phyloP scores from a whole-genome alignment of 2,113 vertebrate genomes.

The Capreolus pygargus region DNA sequence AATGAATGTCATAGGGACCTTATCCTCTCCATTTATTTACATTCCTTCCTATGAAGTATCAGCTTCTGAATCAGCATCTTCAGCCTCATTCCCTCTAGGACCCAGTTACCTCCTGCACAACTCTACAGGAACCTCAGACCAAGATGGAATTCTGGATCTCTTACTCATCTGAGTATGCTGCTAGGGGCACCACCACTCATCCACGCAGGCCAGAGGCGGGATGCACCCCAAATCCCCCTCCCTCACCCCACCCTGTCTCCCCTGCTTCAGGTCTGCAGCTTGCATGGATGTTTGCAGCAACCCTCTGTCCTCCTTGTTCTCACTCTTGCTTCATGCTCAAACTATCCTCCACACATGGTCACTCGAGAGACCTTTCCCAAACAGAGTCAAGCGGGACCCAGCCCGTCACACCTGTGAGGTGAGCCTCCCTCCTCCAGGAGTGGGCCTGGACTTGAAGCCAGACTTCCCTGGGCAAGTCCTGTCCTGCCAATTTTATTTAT shows the following conservation, averaged over 20 bases:
- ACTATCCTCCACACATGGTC: neutral
- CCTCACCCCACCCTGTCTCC: accelerated
- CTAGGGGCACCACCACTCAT: neutral
- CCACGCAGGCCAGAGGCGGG: neutral
- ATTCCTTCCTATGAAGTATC: neutral
- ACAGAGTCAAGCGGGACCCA: neutral
- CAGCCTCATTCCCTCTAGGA: neutral
- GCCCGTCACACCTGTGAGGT: neutral
- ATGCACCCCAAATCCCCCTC: too few species aligned
- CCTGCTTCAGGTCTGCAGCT: neutral
- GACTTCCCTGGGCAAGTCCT: neutral
- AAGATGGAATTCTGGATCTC: neutral
- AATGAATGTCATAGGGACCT: neutral
- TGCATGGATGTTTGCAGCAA: neutral
- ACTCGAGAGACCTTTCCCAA: neutral
- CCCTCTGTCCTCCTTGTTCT: neutral
- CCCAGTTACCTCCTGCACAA: neutral
- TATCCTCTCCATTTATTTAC: neutral
- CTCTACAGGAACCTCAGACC: neutral
- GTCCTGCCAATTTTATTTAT: neutral
- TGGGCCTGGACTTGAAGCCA: neutral
- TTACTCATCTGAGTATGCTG: neutral
- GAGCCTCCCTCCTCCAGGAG: neutral
- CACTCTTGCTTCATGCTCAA: neutral
- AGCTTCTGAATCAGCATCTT: neutral